Evolutionary conservation across 2,797 vertebrate species (phyloP).

Genomic region (Sebastiscus albofasciatus): DNA sequence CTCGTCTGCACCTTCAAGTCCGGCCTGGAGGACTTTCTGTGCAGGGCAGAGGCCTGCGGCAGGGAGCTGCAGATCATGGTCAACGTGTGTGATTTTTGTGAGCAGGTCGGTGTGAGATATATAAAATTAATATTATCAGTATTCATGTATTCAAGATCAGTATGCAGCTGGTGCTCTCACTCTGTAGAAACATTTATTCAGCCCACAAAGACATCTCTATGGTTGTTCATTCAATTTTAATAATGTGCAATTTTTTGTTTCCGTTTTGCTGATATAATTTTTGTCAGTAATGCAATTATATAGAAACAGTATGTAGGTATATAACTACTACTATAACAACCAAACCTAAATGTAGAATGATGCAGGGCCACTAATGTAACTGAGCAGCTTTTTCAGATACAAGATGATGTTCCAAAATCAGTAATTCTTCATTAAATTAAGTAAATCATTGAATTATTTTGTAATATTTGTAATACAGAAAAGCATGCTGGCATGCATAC

Average conservation of each 20-base stretch:
- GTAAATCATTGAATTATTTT: neutral
- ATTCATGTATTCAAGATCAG: neutral
- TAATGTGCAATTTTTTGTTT: neutral
- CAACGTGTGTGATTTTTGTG: conserved; percentile 85
- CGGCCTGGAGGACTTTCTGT: conserved; percentile 86
- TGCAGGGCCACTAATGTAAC: neutral
- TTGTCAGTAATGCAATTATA: neutral
- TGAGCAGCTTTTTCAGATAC: neutral
- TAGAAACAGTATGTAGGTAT: neutral
- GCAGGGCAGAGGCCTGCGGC: conserved; percentile 86
- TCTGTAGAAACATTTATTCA: neutral
- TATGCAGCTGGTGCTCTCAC: neutral
- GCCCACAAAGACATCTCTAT: neutral
- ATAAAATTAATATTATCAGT: neutral
- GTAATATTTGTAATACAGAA: neutral
- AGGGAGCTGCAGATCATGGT: conserved; percentile 85
- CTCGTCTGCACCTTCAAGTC: conserved; percentile 83
- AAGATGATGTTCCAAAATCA: too few species aligned
- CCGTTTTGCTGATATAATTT: neutral
- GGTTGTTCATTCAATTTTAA: neutral
- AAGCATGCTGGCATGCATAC: too few species aligned
- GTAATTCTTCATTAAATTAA: neutral
- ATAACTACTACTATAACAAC: neutral
- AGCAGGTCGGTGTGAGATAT: conserved; percentile 82
- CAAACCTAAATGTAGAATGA: neutral